phyloP scores from a whole-genome alignment of 2,797 vertebrate species.

The Sebastolobus alascanus region DNA sequence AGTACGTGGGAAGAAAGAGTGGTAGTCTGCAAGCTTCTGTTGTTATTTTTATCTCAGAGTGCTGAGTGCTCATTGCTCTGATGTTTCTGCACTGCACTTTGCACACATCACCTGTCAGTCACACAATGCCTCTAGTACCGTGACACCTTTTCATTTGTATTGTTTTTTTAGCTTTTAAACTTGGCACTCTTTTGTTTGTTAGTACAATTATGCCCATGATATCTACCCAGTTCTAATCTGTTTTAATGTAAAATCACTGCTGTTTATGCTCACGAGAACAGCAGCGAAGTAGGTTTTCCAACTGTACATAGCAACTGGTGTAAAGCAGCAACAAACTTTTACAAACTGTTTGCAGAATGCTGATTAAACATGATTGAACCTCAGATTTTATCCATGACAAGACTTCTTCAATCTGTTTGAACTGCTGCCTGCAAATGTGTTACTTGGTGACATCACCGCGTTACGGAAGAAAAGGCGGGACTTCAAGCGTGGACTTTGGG shows the following conservation, averaged over 20 bases:
- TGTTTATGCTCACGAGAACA: background rate
- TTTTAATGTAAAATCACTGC: background rate
- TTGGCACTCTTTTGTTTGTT: background rate
- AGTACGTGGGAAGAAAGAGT: background rate
- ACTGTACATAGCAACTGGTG: background rate
- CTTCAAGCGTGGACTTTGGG: no score
- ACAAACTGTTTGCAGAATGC: background rate
- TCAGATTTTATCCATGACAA: background rate
- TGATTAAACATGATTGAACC: conserved; percentile 1
- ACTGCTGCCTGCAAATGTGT: no score
- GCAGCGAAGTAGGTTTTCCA: background rate
- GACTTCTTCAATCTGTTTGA: no score
- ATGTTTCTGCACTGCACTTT: conserved; percentile 28
- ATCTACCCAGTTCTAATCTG: background rate
- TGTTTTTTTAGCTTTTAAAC: conserved; percentile 9
- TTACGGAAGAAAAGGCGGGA: no score
- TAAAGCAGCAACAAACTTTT: background rate
- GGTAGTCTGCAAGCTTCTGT: conserved; percentile 4
- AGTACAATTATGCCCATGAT: background rate
- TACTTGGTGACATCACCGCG: no score
- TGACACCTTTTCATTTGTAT: background rate
- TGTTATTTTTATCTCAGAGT: conserved; percentile 46
- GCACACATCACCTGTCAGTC: conserved; percentile 45
- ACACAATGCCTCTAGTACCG: background rate
- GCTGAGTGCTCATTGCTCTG: conserved; percentile 4